These are phyloP conservation scores for Sorex maritimensis DNA, from an alignment of 2,797 vertebrate genomes.

Conservation along the genomic window DNA sequence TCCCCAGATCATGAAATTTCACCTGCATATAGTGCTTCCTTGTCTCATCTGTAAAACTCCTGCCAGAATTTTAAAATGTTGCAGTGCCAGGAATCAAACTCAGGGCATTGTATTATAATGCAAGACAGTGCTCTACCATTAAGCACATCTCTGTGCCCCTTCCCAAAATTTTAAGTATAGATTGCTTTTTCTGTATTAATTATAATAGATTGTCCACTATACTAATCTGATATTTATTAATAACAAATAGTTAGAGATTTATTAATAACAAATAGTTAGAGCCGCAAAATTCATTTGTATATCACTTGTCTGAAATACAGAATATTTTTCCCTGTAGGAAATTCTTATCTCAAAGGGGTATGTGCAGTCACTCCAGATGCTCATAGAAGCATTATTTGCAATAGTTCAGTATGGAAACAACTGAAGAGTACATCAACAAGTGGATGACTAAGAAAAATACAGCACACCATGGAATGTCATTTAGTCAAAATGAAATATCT, in stretches of 20 bases:
- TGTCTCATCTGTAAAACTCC: conserved; percentile 1
- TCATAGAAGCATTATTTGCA: background rate
- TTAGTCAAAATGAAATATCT: background rate
- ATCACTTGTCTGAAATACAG: conserved; percentile 44
- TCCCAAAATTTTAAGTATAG: conserved; percentile 50
- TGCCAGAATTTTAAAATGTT: too few relatives aligned
- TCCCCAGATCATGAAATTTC: background rate
- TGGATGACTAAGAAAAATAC: background rate
- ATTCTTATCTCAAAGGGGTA: conserved; percentile 2
- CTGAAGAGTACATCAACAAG: background rate
- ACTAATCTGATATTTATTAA: conserved; percentile 53
- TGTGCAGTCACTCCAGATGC: background rate
- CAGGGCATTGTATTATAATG: too few relatives aligned
- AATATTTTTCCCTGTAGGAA: conserved; percentile 45
- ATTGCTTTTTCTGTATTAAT: background rate
- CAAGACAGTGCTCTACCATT: too few relatives aligned
- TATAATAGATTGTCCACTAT: conserved; percentile 2
- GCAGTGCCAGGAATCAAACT: too few relatives aligned
- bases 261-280: conserved; percentile 47
- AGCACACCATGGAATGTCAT: background rate
- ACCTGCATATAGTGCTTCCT: conserved; percentile 21
- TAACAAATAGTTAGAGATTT: conserved; percentile 52
- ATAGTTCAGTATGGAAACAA: conserved; percentile 4
- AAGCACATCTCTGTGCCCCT: too few relatives aligned
- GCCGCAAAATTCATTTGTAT: conserved; percentile 64